Base-by-base conservation (phyloP, 2,113 vertebrate species). In the Pardalotus punctatus region DNA sequence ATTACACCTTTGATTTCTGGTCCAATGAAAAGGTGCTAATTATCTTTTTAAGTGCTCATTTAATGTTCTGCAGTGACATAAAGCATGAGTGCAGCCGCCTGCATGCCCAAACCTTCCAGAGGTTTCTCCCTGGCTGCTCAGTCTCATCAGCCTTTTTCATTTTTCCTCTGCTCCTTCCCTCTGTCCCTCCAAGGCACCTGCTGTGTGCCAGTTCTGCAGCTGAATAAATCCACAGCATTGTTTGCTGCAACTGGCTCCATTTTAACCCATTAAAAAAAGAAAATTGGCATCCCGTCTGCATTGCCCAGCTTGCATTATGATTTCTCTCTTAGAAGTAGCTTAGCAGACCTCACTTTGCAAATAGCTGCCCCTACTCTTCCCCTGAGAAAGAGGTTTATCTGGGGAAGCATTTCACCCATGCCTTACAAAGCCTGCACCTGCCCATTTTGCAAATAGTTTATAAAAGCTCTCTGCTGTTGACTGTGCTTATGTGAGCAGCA, bases 1-100 rank as follows among this genome's bases (percentile, higher is more conserved):
- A 97, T 97, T 97, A 95, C 93, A 97, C 94, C 95, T 97, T 96
- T 97, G 96, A 96, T 97, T 97, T 96, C 96, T 97, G 82, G 93
- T 93, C 96, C 94, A 96, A 97, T 92, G 96, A 94, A 95, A 96
- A 97, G 94, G 95, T 96, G 94, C 95, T 97, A 97, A 97, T 97
- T 97, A 97, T 93, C 95, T 96, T 96, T 96, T 94, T 94, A 97
- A 97, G 96, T 94, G 96, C 80, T 94, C 78, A 80, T 94, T 97
- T 97, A 97, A 91, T 97, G 96, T 91, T 96, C 95, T 96, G 94
- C 96, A 91, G 89, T 88, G 94, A 96, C 96, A 97, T 95, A 96
- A 97, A 96, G 85, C 91, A 95, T 95, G 94, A 94, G 83, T 72
- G 88, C 91, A 93, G 93, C 73, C 6, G 62, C 74, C 87, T 97